Conservation (phyloP, 2,113 vertebrate genomes). For the Planiliza haematocheilus region DNA sequence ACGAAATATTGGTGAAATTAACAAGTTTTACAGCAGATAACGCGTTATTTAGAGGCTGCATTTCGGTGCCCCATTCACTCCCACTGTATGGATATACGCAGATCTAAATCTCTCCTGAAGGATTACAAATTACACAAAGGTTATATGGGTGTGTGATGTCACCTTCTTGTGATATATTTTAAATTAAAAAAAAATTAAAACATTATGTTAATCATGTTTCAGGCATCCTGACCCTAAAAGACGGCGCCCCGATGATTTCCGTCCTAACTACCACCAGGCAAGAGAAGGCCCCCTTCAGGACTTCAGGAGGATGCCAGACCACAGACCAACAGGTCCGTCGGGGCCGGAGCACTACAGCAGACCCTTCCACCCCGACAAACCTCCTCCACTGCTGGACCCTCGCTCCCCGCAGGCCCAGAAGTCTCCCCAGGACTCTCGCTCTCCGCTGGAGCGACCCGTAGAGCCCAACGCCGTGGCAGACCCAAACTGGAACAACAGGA, state of each 20-base stretch:
- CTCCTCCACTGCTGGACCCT: conserved; percentile 87
- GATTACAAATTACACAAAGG: too few relatives aligned
- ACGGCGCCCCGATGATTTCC: conserved; percentile 91
- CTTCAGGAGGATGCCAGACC: conserved; percentile 93
- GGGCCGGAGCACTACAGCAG: conserved; percentile 92
- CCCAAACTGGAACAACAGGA: conserved; percentile 93
- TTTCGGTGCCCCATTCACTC: too few relatives aligned
- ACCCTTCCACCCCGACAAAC: conserved; percentile 92
- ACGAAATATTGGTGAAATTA: too few relatives aligned
- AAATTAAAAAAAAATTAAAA: background rate
- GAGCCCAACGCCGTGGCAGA: conserved; percentile 89
- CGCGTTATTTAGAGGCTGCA: too few relatives aligned
- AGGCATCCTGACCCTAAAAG: conserved; percentile 95
- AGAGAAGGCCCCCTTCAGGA: conserved; percentile 88
- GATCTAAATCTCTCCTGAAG: too few relatives aligned
- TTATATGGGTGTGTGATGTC: too few relatives aligned
- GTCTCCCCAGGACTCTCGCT: conserved; percentile 93
- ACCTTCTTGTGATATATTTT: too few relatives aligned
- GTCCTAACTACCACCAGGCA: conserved; percentile 88
- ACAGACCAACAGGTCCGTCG: conserved; percentile 86
- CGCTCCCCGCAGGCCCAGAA: conserved; percentile 94
- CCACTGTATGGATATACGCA: too few relatives aligned
- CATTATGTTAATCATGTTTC: conserved; percentile 9
- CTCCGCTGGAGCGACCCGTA: conserved; percentile 89
- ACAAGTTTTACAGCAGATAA: too few relatives aligned